Evolutionary conservation across 1,140 invertebrate genomes (phyloP), one percentile per base, ranked within the genome.

Genomic region (Diorhabda carinulata): DNA sequence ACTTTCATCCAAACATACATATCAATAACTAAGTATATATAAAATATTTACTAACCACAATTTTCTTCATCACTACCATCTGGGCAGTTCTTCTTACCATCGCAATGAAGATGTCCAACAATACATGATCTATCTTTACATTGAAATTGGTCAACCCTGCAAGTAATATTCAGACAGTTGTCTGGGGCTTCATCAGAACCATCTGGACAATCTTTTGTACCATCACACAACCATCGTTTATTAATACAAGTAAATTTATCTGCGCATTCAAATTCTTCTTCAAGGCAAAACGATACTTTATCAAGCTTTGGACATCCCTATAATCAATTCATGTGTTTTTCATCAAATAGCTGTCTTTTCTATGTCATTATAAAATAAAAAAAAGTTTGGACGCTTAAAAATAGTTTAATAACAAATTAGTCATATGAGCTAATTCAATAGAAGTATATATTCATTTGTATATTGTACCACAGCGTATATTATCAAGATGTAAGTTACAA

Each of bases 161-260:
- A 93, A 70, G 94, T 91, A 71, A 91, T 81, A 83, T 94, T 89
- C 69, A 87, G 83, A 79, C 92, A 94, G 64, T 87, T 81, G 66
- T 85, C 81, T 0, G 85, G 80, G 0, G 84, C 84, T 79, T 96
- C 94, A 76, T 96, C 94, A 0, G 86, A 88, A 7, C 91, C 92
- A 76, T 94, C 92, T 0, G 90, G 87, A 78, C 94, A 96, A 78
- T 96, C 94, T 5, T 84, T 85, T 74, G 93, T 90, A 1, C 93
- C 93, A 77, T 97, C 94, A 79, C 95, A 97, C 0, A 94, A 83
- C 92, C 92, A 95, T 25, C 85, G 89, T 65, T 87, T 87, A 76
- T 94, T 91, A 45, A 98, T 90, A 81, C 96, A 98, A 43, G 93
- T 93, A 59, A 94, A 84, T 47, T 87, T 86, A 81, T 95, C 93